These are phyloP conservation scores for Myathropa florea DNA, from an alignment of 2,888 invertebrate genomes.

Conservation along the genomic window DNA sequence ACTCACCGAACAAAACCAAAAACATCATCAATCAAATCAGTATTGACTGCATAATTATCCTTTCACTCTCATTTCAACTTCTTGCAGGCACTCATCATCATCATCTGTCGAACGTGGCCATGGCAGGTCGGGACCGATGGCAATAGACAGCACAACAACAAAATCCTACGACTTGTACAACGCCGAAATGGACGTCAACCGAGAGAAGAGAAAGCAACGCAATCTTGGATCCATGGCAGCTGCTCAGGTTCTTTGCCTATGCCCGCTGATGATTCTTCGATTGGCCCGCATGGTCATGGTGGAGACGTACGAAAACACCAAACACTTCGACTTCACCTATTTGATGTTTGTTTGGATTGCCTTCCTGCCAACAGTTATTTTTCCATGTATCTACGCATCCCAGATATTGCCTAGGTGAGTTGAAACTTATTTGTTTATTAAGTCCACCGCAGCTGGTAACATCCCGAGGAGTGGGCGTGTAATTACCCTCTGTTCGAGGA, in stretches of 20 bases:
- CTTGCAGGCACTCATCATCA: conserved; percentile 77
- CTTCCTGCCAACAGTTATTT: conserved; percentile 85
- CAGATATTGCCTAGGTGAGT: conserved; percentile 85
- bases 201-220: conserved; percentile 86
- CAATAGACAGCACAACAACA: conserved; percentile 61
- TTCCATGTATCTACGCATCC: conserved; percentile 84
- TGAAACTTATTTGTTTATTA: not conserved
- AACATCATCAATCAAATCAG: not conserved
- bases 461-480: not conserved
- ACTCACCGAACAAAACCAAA: not conserved
- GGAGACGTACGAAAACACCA: conserved; percentile 86
- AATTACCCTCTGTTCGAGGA: not conserved
- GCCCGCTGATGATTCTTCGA: conserved; percentile 85
- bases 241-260: conserved; percentile 85
- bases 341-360: conserved; percentile 87
- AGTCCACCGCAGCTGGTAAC: not conserved
- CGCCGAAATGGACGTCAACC: conserved; percentile 82
- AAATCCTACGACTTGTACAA: conserved; percentile 82
- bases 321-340: conserved; percentile 86
- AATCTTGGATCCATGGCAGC: conserved; percentile 86
- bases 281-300: conserved; percentile 84
- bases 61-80: conserved; percentile 4
- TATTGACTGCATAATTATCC: not conserved
- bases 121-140: conserved; percentile 73
- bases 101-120: conserved; percentile 76